These are phyloP conservation scores for Chirona hameri DNA, from an alignment of 2,888 invertebrate species.

Conservation along the genomic window DNA sequence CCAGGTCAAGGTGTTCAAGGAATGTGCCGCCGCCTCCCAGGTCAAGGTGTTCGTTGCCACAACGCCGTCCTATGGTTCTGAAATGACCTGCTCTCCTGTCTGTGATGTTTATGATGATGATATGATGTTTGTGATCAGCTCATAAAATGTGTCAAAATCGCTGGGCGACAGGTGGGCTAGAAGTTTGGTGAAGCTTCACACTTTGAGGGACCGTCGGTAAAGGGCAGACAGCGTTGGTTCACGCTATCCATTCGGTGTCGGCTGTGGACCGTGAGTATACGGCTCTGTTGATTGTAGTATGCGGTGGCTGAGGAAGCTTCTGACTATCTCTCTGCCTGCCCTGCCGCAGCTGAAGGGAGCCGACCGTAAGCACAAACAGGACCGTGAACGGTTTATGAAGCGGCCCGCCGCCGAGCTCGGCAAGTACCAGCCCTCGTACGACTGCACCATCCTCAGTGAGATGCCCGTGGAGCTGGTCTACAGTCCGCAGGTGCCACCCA, in stretches of 20 bases:
- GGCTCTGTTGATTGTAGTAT: too few relatives aligned
- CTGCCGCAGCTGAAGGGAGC: slow-evolving; percentile 59
- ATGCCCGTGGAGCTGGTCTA: slow-evolving; percentile 37
- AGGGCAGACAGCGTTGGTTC: too few relatives aligned
- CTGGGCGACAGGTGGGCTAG: too few relatives aligned
- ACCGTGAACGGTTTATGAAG: slow-evolving; percentile 87
- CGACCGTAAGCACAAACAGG: slow-evolving; percentile 94
- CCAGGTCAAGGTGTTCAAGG: neutral
- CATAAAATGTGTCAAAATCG: too few relatives aligned
- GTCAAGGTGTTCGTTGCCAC: neutral
- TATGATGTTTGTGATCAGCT: too few relatives aligned
- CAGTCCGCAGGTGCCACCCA: slow-evolving; percentile 33
- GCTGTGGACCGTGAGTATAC: too few relatives aligned
- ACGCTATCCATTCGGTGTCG: too few relatives aligned
- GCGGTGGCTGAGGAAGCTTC: neutral
- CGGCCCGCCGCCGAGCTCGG: slow-evolving; percentile 77
- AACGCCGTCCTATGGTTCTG: too few relatives aligned
- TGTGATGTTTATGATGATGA: too few relatives aligned
- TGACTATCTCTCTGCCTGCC: neutral
- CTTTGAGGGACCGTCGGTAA: too few relatives aligned
- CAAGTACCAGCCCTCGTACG: slow-evolving; percentile 92
- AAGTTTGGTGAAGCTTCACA: too few relatives aligned
- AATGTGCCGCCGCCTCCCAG: neutral
- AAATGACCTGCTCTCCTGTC: too few relatives aligned
- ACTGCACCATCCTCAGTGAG: slow-evolving; percentile 83